These are phyloP conservation scores for Pristionchus japonicus DNA, from an alignment of 2,888 invertebrate genomes.

Conservation along the genomic window DNA sequence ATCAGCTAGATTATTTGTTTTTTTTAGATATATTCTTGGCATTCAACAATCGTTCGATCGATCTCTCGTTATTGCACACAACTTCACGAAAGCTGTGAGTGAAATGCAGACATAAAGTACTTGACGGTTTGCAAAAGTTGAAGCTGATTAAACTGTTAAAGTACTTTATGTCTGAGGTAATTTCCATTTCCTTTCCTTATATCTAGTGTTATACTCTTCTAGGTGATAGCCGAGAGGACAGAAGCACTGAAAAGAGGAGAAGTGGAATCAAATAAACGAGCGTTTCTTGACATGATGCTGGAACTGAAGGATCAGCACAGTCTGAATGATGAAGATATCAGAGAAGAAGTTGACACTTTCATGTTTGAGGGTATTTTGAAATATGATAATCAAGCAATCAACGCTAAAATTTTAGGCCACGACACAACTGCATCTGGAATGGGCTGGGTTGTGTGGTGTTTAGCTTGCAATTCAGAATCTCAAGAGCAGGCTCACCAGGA, in stretches of 20 bases:
- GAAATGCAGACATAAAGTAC: no score
- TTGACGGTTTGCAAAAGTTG: no score
- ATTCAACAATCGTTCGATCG: slow-evolving; percentile 29
- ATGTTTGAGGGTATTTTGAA: no score
- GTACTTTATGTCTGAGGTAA: no score
- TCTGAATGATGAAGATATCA: no score
- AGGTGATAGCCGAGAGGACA: background rate
- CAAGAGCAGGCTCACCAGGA: background rate
- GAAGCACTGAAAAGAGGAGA: background rate
- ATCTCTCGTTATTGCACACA: background rate
- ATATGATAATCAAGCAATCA: no score
- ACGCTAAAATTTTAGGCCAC: background rate
- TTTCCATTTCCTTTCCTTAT: no score
- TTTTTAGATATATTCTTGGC: background rate
- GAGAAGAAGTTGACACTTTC: no score
- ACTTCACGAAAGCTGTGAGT: slow-evolving; percentile 7
- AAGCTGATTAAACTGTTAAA: no score
- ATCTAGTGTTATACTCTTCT: no score
- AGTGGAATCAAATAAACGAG: background rate
- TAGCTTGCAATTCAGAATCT: background rate
- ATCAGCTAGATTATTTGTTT: background rate
- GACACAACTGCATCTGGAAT: background rate
- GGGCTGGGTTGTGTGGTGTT: background rate
- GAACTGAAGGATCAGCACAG: background rate
- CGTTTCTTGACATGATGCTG: background rate